Evolutionary conservation across 2,797 vertebrate species (phyloP).

Genomic region (Phalanger gymnotis): DNA sequence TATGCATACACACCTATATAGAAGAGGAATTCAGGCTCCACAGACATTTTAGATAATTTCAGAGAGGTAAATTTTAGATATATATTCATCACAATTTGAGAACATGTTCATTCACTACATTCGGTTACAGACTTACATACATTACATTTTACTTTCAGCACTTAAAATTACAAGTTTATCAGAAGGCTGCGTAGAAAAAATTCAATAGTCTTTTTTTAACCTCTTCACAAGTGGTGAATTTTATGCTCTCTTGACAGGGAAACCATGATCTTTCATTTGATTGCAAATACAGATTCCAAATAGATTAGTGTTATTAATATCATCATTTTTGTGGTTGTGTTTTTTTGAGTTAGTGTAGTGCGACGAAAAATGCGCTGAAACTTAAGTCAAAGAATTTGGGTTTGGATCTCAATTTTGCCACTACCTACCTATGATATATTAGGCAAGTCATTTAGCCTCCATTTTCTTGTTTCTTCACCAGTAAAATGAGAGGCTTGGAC

Average conservation of each 20-base stretch:
- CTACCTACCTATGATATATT: not conserved
- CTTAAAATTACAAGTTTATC: not conserved
- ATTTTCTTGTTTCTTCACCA: not conserved
- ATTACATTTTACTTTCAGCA: not conserved
- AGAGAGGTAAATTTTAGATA: not conserved
- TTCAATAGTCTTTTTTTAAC: not conserved
- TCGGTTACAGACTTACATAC: not conserved
- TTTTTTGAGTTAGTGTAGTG: not conserved
- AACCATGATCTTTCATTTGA: not conserved
- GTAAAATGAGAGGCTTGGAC: not conserved
- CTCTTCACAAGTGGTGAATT: not conserved
- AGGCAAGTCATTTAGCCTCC: not conserved
- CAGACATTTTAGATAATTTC: not conserved
- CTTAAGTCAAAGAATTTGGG: not conserved
- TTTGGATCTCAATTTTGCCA: not conserved
- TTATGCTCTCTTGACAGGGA: slow-evolving; percentile 13
- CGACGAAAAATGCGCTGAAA: not conserved
- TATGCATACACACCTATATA: not conserved
- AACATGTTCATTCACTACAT: slow-evolving; percentile 7
- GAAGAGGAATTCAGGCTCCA: not conserved
- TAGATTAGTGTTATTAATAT: not conserved
- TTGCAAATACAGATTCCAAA: not conserved
- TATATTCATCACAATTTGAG: slow-evolving; percentile 4
- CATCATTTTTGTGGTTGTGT: not conserved
- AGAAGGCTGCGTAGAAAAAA: not conserved